A percentile compares a stretch with the other conserved stretches of the same genome.
Conservation (phyloP, 2,797 vertebrate genomes). For the Pitangus sulphuratus region DNA sequence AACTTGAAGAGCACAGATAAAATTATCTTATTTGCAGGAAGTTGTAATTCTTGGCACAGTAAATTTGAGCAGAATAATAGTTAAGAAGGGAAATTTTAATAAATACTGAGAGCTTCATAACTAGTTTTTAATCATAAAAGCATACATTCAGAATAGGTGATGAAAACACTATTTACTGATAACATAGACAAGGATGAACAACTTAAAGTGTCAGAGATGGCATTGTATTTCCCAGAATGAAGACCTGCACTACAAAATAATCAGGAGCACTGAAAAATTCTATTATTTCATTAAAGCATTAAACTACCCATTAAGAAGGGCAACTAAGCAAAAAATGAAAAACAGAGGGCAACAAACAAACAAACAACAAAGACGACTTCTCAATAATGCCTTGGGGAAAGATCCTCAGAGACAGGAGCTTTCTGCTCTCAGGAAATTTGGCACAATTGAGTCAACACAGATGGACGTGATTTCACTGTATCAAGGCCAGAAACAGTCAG, state of each 20-base stretch:
- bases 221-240: neutral
- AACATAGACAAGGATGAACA: neutral
- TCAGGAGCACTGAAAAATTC: neutral
- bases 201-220: neutral
- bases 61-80: neutral
- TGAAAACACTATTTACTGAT: neutral
- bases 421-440: neutral
- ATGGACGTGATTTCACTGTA: neutral
- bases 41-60: neutral
- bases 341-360: neutral
- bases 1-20: neutral
- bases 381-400: neutral
- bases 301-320: neutral
- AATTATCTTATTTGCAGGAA: conserved; percentile 9
- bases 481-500: neutral
- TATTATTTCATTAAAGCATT: neutral
- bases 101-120: neutral
- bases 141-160: neutral
- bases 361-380: neutral
- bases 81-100: neutral
- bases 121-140: neutral
- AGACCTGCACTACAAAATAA: neutral
- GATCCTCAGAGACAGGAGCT: neutral
- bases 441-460: neutral
- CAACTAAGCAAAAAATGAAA: neutral